Evolutionary conservation across 2,888 invertebrate species (phyloP), one percentile per base, ranked within the genome.

Genomic region (Anoncus sp.): DNA sequence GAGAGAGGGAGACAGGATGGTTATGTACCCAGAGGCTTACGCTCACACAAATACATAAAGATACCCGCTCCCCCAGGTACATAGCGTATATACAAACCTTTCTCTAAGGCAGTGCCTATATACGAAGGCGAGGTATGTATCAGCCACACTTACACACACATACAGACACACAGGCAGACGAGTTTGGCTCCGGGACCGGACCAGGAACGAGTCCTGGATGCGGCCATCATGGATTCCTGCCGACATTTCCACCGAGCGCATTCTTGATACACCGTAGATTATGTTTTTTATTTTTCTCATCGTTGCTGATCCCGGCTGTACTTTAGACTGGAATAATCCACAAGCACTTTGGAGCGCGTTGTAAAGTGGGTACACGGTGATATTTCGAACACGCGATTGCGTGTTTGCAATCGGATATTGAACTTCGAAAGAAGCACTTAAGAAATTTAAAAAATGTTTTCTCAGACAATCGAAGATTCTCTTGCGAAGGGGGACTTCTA

Each of bases 171-270:
- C 57, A 53, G 67, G 43, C 51, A 76, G 45, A 53, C 60, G 14
- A 62, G 38, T 75, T 60, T 55, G 59, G 63, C 53, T 53, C 49
- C 60, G 57, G 49, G 45, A 77, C 49, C 71, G 49, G 57, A 73
- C 66, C 53, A 60, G 75, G 53, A 81, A 74, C 70, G 70, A 77
- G 69, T 59, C 71, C 63, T 74, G 72, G 51, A 80, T 77, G 80
- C 85, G 81, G 82, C 85, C 84, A 85, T 85, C 83, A 81, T 81
- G 84, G 79, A 88, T 88, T 88, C 87, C 87, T 80, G 43, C 73
- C 74, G 79, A 80, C 67, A 82, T 83, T 84, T 79, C 81, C 80
- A 70, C 43, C 80, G 47, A 43, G 35, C 66, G 22, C 55, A 60
- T 55, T 65, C 55, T 69, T 63, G 31, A 70, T 49, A 49, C 55